A percentile compares a stretch with the other conserved stretches of the same genome.
These are phyloP conservation scores for Poeciliopsis retropinna DNA, from an alignment of 2,113 vertebrate genomes.

Conservation along the genomic window DNA sequence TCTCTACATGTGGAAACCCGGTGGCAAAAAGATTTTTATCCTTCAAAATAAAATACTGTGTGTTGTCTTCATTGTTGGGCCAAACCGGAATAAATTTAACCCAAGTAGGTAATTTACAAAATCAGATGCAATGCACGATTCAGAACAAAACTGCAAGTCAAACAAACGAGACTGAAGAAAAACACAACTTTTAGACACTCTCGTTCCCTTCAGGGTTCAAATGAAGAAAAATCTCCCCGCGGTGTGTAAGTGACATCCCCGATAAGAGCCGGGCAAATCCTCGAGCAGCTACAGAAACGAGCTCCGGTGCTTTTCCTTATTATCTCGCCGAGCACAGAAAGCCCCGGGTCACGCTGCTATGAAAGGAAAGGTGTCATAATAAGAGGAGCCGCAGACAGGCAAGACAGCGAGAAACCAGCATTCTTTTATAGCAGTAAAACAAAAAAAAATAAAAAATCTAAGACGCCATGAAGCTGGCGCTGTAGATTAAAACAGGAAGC, in stretches of 20 bases:
- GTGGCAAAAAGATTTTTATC: no score
- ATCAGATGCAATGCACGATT: not conserved
- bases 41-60: no score
- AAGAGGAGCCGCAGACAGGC: not conserved
- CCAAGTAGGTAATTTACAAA: not conserved
- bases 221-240: not conserved
- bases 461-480: not conserved
- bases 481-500: not conserved
- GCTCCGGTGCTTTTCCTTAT: not conserved
- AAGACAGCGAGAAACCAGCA: not conserved
- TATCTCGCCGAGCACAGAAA: not conserved
- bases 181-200: not conserved
- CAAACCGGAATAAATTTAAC: not conserved
- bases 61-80: no score
- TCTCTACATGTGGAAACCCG: no score
- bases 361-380: not conserved
- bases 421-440: not conserved
- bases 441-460: not conserved
- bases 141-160: not conserved
- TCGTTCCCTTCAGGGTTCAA: not conserved
- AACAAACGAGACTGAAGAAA: not conserved
- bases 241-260: accelerated
- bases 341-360: not conserved
- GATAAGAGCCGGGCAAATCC: not conserved
- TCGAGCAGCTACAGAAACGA: not conserved